Conservation (phyloP, 2,113 vertebrate genomes). For the Cervus canadensis region DNA sequence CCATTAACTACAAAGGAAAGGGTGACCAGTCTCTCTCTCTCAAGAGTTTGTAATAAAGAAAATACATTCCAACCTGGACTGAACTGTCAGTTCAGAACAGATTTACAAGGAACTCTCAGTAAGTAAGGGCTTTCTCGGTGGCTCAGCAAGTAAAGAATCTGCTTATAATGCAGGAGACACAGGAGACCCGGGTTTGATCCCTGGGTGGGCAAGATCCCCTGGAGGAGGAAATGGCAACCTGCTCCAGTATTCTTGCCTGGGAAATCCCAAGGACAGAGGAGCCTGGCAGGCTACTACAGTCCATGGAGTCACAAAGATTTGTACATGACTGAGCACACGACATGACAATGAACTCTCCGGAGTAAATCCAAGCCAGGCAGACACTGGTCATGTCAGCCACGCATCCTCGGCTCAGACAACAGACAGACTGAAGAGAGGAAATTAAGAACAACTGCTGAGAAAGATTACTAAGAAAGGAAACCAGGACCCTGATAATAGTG, state of each 20-base stretch:
- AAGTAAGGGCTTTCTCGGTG: neutral
- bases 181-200: neutral
- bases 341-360: neutral
- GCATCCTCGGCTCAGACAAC: accelerated
- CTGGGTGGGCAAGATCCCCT: neutral
- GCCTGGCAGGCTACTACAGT: neutral
- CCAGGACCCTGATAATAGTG: neutral
- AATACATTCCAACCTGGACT: neutral
- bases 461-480: neutral
- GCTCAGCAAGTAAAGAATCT: neutral
- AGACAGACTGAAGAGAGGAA: neutral
- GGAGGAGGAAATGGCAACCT: neutral
- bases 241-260: neutral
- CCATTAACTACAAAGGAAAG: neutral
- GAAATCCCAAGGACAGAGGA: neutral
- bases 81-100: neutral
- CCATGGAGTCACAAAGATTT: neutral
- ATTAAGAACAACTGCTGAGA: neutral
- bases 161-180: neutral
- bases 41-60: neutral
- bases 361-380: neutral
- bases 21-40: too few relatives aligned
- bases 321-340: neutral
- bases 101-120: neutral
- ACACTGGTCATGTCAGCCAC: neutral